Conservation (phyloP, 2,888 invertebrate genomes). For the Augiades crinisus region DNA sequence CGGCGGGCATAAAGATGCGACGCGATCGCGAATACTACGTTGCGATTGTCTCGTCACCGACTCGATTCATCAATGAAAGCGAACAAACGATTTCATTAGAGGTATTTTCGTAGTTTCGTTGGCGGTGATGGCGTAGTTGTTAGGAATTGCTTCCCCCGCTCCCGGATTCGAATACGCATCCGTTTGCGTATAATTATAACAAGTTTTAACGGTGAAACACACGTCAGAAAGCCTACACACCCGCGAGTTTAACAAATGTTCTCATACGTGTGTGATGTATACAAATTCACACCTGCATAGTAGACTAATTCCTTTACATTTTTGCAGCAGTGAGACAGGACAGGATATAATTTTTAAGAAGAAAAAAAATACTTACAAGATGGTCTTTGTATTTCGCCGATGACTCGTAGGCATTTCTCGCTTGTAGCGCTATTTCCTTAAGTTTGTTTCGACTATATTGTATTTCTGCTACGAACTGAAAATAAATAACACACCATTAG, state of each 20-base stretch:
- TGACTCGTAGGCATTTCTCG: constrained; percentile 48
- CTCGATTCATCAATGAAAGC: constrained; percentile 65
- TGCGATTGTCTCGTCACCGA: constrained; percentile 46
- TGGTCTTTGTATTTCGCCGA: constrained; percentile 58
- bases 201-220: no score
- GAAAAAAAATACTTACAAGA: constrained; percentile 60
- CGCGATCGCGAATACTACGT: constrained; percentile 58
- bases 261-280: no score
- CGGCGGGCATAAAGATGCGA: constrained; percentile 73
- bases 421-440: constrained; percentile 51
- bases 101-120: no score
- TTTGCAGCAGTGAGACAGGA: not conserved
- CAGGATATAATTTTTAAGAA: not conserved
- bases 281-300: no score
- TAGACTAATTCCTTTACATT: no score
- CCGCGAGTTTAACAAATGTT: no score
- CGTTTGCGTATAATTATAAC: no score
- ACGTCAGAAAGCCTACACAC: no score
- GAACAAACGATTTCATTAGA: constrained; percentile 45
- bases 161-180: no score
- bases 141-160: no score
- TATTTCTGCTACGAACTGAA: constrained; percentile 52
- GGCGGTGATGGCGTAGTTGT: no score
- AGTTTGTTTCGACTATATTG: constrained; percentile 49
- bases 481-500: constrained; percentile 31